Evolutionary conservation across 2,113 vertebrate species (phyloP).

Genomic region (Nibea coibor): DNA sequence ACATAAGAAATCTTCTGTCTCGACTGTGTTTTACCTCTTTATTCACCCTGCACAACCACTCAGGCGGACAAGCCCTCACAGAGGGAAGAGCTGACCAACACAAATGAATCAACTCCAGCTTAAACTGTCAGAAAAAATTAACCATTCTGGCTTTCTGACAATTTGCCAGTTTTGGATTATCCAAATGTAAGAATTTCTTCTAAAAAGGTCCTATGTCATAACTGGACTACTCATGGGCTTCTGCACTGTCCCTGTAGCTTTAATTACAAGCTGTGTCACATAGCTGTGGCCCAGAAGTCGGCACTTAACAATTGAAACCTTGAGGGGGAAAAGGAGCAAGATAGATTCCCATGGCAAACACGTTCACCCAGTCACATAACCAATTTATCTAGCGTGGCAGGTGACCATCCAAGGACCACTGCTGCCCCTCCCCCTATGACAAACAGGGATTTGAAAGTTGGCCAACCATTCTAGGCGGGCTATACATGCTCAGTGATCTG

Average conservation of each 20-base stretch:
- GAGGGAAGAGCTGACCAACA: conserved; percentile 47
- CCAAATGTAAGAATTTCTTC: conserved; percentile 2
- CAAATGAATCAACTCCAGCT: conserved; percentile 49
- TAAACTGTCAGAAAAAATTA: conserved; percentile 32
- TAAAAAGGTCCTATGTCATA: conserved; percentile 4
- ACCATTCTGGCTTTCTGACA: conserved; percentile 3
- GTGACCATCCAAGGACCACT: not conserved
- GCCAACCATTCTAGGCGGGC: conserved; percentile 18
- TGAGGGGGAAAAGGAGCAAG: conserved; percentile 1
- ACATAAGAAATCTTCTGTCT: conserved; percentile 40
- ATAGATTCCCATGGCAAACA: conserved; percentile 34
- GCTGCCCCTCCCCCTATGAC: conserved; percentile 6
- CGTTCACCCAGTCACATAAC: conserved; percentile 27
- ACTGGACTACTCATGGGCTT: conserved; percentile 10
- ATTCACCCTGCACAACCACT: conserved; percentile 16
- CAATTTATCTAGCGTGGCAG: conserved; percentile 24
- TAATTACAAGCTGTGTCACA: conserved; percentile 4
- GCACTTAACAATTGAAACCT: conserved; percentile 2
- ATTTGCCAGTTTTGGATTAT: not conserved
- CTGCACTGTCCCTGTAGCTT: conserved; percentile 20
- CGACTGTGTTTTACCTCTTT: conserved; percentile 42
- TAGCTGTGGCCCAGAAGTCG: conserved; percentile 15
- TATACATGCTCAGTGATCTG: conserved; percentile 50
- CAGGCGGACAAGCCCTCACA: conserved; percentile 37
- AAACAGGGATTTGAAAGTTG: conserved; percentile 16